Evolutionary conservation across 2,888 invertebrate species (phyloP), one percentile per base, ranked within the genome.

Genomic region (Oegoconia quadripuncta): DNA sequence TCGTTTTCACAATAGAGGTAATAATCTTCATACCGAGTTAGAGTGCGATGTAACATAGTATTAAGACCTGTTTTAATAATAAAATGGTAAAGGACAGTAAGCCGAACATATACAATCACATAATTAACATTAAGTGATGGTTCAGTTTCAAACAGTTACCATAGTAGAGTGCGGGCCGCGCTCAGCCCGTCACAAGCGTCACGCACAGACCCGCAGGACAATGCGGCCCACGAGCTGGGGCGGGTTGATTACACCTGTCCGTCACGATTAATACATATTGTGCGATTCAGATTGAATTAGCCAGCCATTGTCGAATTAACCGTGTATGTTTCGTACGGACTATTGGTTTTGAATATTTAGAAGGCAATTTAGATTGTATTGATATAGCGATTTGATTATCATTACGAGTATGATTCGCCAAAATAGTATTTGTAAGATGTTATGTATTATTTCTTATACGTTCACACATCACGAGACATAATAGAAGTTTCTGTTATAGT

Each of bases 211-310:
- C 50, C 46, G 54, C 49, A 51, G 52, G 52, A 59, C 73, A 64
- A 63, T 67, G 64, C 60, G 61, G 54, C 49, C 57, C 53, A 52
- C 56, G 50, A 11, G 47, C 41, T 44, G 46, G 37, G 45, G 42
- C 59, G 64, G 74, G 74, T 81, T 82, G 81, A 83, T 86, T 86
- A 84, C 83, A 81, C 80, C 84, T 84, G 86, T 80, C 83, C 74
- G 64, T 81, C 83, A 80, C 74, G 71, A 81, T 79, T 81, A 83
- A 86, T 84, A 83, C 80, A 86, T 83, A 81, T 80, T 83, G 83
- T 80, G 77, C 72, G 81, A 82, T 78, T 79, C 77, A 74, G 82
- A 82, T 84, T 80, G 83, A 81, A 84, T 84, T 81, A 80, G 75
- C 64, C 60, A 55, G 55, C 79, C 72, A 79, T 79, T 83, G 81